Base-by-base conservation (phyloP, 2,113 vertebrate species). In the Nestor notabilis region DNA sequence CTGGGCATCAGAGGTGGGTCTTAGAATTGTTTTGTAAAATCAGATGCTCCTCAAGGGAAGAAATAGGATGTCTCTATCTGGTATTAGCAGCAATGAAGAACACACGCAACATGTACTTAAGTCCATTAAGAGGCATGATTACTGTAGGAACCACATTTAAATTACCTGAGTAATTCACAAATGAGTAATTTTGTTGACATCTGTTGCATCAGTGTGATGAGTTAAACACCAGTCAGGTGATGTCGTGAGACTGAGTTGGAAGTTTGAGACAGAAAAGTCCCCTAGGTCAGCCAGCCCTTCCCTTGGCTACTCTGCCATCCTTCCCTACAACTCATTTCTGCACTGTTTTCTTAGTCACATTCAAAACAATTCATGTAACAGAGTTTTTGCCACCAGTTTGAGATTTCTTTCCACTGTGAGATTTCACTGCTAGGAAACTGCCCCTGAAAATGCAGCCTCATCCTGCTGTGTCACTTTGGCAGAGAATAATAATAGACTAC, bases 161-260 rank as follows among this genome's bases (percentile, higher is more conserved):
- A 85, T 81, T 74, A 89, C 71, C 33, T 81, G 76, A 86, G 74
- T 77, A 89, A 95, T 66, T 78, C 49, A 86, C 20, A 69, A 60
- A 53, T 77, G 49, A 90, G 10, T 81, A 86, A 81, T 21, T 64
- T 93, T 94, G 79, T 94, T 97, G 94, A 87, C n/a, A 63, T 60
- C 16, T 77, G 10, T 94, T 96, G 93, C 88, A 94, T 85, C 88
- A 96, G 37, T 50, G 69, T 55, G 58, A 83, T 87, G 90, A 75
- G 88, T 60, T 92, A 66, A 89, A 55, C 52, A 66, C 46, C 60
- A 46, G 53, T 83, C 95, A 90, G 85, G 92, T 96, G 91, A 95
- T 81, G 75, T 77, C 0, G 4, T 87, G 79, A n/a, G 50, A 78
- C 37, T 66, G 39, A 84, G 39, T 93, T 19, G 20, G 71, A 95